Conservation (phyloP, 2,113 vertebrate species). For the Ceyx melanurus region DNA sequence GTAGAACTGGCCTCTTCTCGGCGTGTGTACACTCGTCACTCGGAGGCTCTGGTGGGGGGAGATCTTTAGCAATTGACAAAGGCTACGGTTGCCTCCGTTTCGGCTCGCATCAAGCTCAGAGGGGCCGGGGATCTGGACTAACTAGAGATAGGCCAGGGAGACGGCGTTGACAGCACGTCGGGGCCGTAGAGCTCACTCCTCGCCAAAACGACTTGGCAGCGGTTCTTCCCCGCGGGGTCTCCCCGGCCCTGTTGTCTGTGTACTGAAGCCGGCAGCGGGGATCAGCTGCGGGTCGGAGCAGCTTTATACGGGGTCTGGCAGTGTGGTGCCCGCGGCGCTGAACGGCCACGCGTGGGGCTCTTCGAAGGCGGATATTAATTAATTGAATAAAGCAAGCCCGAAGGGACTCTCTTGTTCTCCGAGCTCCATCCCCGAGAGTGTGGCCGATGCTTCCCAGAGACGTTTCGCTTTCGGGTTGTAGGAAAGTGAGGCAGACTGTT, state of each 20-base stretch:
- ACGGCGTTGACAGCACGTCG: neutral
- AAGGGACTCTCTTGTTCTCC: neutral
- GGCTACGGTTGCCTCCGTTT: neutral
- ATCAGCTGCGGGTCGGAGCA: neutral
- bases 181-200: neutral
- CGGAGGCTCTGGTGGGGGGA: rapidly evolving
- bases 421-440: too few relatives aligned
- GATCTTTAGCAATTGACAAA: neutral
- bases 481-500: neutral
- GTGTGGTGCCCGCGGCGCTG: neutral
- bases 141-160: neutral
- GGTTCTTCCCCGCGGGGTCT: neutral
- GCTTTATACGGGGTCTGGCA: neutral
- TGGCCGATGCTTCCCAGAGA: neutral
- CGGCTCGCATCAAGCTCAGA: neutral
- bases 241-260: too few relatives aligned
- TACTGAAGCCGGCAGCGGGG: neutral
- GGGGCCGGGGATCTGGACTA: neutral
- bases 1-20: neutral
- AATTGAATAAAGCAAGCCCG: neutral
- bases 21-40: neutral
- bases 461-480: too few relatives aligned
- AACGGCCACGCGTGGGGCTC: neutral
- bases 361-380: neutral
- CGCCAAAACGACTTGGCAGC: rapidly evolving